Evolutionary conservation across 2,888 invertebrate species (phyloP).

Genomic region (Cartodere bifasciata): DNA sequence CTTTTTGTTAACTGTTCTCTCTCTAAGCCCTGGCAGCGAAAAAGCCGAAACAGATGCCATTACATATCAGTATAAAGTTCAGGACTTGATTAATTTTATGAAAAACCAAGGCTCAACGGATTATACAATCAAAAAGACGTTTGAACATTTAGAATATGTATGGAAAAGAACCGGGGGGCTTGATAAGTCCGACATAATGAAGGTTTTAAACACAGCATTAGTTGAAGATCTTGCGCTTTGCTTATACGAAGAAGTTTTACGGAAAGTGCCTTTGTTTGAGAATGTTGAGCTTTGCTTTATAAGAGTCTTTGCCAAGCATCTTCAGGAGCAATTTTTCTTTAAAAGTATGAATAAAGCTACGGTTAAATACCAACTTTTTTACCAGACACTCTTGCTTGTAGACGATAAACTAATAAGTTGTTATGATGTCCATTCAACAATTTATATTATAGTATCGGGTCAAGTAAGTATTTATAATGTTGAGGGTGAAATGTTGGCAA

Average conservation of each 20-base stretch:
- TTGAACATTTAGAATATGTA: conserved; percentile 41
- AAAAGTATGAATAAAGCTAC: too few species aligned
- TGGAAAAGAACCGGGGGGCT: conserved; percentile 42
- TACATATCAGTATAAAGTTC: too few species aligned
- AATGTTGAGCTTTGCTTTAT: conserved; percentile 42
- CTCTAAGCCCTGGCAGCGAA: too few species aligned
- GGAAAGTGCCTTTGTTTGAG: conserved; percentile 42
- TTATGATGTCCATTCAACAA: conserved; percentile 37
- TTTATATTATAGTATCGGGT: conserved; percentile 41
- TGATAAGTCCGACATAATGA: conserved; percentile 41
- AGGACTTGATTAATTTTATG: too few species aligned
- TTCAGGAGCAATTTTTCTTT: conserved; percentile 40
- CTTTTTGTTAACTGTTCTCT: too few species aligned
- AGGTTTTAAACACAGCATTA: conserved; percentile 38
- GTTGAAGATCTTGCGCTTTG: conserved; percentile 42
- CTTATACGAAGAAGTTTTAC: conserved; percentile 40
- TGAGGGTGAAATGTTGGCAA: conserved; percentile 40
- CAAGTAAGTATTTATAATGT: conserved; percentile 32
- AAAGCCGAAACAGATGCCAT: too few species aligned
- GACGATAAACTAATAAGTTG: conserved; percentile 38
- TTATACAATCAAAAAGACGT: too few species aligned
- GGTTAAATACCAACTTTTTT: too few species aligned
- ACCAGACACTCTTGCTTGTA: too few species aligned
- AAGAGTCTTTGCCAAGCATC: conserved; percentile 40
- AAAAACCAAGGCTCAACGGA: too few species aligned